Evolutionary conservation across 2,113 vertebrate species (phyloP).

Genomic region (Macaca nemestrina): DNA sequence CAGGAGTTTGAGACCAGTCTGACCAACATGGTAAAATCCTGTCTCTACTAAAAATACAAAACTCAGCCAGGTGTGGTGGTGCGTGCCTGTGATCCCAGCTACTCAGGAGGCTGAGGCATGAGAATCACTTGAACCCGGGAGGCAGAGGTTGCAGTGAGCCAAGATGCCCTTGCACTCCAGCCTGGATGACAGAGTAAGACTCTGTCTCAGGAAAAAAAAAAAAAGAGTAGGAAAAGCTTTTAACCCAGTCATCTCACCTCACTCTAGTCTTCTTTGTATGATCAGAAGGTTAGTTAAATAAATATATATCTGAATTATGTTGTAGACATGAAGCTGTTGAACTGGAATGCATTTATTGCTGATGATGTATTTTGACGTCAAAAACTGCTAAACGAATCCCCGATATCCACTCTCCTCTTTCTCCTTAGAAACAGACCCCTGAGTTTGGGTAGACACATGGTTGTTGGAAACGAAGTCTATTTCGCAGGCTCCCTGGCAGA

Average conservation of each 20-base stretch:
- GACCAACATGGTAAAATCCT: too few relatives aligned
- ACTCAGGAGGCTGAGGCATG: too few relatives aligned
- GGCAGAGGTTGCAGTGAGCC: too few relatives aligned
- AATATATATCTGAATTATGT: rapidly evolving
- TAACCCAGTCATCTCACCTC: rapidly evolving
- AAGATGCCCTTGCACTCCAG: too few relatives aligned
- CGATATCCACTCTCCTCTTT: not conserved
- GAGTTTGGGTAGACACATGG: not conserved
- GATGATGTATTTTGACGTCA: not conserved
- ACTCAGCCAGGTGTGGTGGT: too few relatives aligned
- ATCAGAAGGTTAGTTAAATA: not conserved
- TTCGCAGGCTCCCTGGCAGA: too few relatives aligned
- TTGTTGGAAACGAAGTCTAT: not conserved
- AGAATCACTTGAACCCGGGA: too few relatives aligned
- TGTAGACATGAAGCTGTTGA: rapidly evolving
- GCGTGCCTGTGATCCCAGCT: too few relatives aligned
- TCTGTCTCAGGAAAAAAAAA: too few relatives aligned
- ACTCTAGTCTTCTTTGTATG: not conserved
- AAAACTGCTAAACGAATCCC: not conserved
- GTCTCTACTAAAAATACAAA: too few relatives aligned
- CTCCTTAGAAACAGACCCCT: not conserved
- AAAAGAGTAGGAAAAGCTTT: not conserved
- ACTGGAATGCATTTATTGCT: not conserved
- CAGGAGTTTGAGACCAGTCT: too few relatives aligned
- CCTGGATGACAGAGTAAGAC: too few relatives aligned